A percentile compares a stretch with the other conserved stretches of the same genome.
Conservation (phyloP, 2,888 invertebrate genomes). For the Drosophila aldrichi region DNA sequence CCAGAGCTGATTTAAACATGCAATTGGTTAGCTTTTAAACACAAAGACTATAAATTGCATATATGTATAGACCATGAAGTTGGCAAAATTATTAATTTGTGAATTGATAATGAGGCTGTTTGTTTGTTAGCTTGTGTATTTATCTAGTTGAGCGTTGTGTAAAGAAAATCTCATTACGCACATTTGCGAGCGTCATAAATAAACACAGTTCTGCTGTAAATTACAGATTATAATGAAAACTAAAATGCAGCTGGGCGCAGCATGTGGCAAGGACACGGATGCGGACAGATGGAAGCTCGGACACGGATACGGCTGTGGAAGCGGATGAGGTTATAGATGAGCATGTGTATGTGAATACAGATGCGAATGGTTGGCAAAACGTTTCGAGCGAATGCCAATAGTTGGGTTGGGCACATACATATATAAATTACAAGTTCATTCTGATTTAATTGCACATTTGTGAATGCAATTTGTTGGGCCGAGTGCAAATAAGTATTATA, state of each 20-base stretch:
- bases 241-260: constrained; percentile 70
- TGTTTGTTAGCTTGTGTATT: constrained; percentile 36
- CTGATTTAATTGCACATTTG: constrained; percentile 80
- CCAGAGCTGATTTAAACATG: not conserved
- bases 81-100: constrained; percentile 39
- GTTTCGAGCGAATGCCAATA: constrained; percentile 35
- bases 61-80: not conserved
- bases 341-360: constrained; percentile 24
- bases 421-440: constrained; percentile 77
- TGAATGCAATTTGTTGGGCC: constrained; percentile 58
- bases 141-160: constrained; percentile 16
- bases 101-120: constrained; percentile 47
- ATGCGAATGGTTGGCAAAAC: constrained; percentile 23
- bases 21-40: not conserved
- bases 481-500: constrained; percentile 45
- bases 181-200: constrained; percentile 70
- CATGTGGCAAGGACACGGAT: constrained; percentile 52
- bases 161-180: constrained; percentile 68
- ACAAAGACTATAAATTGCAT: not conserved
- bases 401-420: constrained; percentile 55
- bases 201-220: constrained; percentile 73
- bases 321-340: constrained; percentile 16
- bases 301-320: constrained; percentile 20
- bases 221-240: constrained; percentile 78
- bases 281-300: constrained; percentile 37